Evolutionary conservation across 2,113 vertebrate genomes (phyloP).

Genomic region (Corapipo altera): DNA sequence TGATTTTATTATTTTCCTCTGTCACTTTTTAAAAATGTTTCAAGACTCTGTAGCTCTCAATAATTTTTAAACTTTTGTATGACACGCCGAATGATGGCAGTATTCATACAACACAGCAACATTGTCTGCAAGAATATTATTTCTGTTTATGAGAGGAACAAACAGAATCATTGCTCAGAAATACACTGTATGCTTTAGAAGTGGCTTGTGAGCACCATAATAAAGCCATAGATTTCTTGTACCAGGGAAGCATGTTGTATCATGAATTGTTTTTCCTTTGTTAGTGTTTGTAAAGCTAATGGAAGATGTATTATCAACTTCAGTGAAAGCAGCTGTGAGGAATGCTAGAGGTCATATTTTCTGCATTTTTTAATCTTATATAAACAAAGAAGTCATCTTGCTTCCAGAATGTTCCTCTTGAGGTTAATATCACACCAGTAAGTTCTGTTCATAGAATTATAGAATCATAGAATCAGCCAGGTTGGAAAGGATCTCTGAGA

Average conservation of each 20-base stretch:
- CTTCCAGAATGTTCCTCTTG: not conserved
- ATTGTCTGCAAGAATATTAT: not conserved
- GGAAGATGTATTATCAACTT: not conserved
- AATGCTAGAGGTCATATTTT: not conserved
- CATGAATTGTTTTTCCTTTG: not conserved
- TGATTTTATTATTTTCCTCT: not conserved
- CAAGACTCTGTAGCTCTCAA: not conserved
- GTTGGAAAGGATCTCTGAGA: too few species aligned
- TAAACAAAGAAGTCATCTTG: not conserved
- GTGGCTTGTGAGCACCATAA: not conserved
- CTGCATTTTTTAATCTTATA: not conserved
- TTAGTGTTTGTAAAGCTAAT: not conserved
- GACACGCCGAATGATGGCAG: not conserved
- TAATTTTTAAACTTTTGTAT: not conserved
- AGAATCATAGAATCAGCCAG: too few species aligned
- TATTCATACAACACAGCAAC: not conserved
- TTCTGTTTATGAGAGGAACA: not conserved
- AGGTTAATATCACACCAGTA: not conserved
- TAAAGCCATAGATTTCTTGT: not conserved
- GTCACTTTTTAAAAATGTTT: not conserved
- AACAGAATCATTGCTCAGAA: not conserved
- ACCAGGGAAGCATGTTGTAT: not conserved
- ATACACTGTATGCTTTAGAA: not conserved
- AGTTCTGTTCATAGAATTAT: not conserved
- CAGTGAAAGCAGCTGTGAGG: not conserved